Conservation (phyloP, 1,140 invertebrate genomes). For the Antheraea pernyi region DNA sequence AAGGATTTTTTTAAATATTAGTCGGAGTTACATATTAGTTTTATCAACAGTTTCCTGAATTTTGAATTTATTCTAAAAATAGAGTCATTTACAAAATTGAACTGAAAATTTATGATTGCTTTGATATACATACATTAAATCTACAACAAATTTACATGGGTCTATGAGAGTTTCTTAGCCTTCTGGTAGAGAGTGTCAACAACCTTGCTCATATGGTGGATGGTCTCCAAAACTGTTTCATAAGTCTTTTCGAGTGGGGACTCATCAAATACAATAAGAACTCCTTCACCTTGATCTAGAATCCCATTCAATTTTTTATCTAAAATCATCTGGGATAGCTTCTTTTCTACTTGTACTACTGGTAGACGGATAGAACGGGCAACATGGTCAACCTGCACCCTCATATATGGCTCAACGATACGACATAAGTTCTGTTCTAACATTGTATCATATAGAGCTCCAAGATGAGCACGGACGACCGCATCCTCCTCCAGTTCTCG, state of each 20-base stretch:
- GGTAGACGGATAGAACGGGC: conserved; percentile 88
- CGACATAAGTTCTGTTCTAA: conserved; percentile 99
- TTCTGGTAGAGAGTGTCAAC: conserved; percentile 99
- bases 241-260: conserved; percentile 97
- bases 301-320: conserved; percentile 99
- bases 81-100: conserved; percentile 62
- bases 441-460: conserved; percentile 98
- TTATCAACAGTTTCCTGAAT: conserved; percentile 31
- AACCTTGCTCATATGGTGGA: conserved; percentile 99
- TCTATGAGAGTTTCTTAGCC: conserved; percentile 98
- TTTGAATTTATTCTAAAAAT: conserved; percentile 57
- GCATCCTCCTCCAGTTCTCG: conserved; percentile 96
- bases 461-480: conserved; percentile 96
- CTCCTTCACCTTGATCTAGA: conserved; percentile 97
- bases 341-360: conserved; percentile 96
- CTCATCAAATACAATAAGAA: conserved; percentile 98
- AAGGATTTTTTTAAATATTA: conserved; percentile 26
- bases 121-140: conserved; percentile 71
- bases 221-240: conserved; percentile 97
- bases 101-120: conserved; percentile 67
- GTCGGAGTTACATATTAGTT: conserved; percentile 24
- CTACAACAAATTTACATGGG: conserved; percentile 68
- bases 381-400: conserved; percentile 91
- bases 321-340: conserved; percentile 99
- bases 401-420: conserved; percentile 99